phyloP scores from a whole-genome alignment of 2,888 invertebrate species.

The Drosophila mimetica region DNA sequence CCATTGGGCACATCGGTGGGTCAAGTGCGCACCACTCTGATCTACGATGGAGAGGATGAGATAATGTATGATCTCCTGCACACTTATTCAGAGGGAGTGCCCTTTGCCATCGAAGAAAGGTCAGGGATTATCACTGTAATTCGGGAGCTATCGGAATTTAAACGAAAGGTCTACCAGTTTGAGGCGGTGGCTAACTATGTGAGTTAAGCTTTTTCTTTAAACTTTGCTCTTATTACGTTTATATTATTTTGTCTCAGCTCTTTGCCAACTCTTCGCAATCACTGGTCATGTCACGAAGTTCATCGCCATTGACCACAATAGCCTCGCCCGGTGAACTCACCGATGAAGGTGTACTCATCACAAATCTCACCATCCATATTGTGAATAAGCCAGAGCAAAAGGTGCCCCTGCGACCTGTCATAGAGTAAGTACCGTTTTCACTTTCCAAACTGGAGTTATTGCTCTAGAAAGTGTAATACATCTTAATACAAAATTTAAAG shows the following conservation, averaged over 20 bases:
- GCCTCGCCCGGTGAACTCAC: slow-evolving; percentile 76
- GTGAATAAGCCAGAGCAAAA: slow-evolving; percentile 91
- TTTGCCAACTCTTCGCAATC: slow-evolving; percentile 80
- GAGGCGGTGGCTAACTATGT: slow-evolving; percentile 90
- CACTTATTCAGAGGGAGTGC: slow-evolving; percentile 95
- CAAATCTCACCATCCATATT: slow-evolving; percentile 93
- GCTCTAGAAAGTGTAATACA: background rate
- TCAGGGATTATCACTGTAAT: slow-evolving; percentile 95
- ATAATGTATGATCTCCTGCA: slow-evolving; percentile 91
- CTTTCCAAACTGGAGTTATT: background rate
- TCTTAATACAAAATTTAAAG: background rate
- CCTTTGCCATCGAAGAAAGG: slow-evolving; percentile 94
- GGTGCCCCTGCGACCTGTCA: slow-evolving; percentile 83
- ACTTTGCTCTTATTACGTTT: rapidly evolving
- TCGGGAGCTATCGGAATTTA: slow-evolving; percentile 89
- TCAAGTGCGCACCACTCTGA: slow-evolving; percentile 91
- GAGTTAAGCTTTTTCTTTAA: slow-evolving; percentile 45
- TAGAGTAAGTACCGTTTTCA: slow-evolving; percentile 77
- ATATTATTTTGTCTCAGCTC: slow-evolving; percentile 61
- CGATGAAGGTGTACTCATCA: slow-evolving; percentile 89
- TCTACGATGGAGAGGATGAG: slow-evolving; percentile 87
- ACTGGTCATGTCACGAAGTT: slow-evolving; percentile 70
- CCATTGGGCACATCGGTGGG: slow-evolving; percentile 94
- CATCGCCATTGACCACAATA: slow-evolving; percentile 74
- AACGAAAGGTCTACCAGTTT: slow-evolving; percentile 90